Base-by-base conservation (phyloP, 2,797 vertebrate genomes). In the Acanthurus lineatus region DNA sequence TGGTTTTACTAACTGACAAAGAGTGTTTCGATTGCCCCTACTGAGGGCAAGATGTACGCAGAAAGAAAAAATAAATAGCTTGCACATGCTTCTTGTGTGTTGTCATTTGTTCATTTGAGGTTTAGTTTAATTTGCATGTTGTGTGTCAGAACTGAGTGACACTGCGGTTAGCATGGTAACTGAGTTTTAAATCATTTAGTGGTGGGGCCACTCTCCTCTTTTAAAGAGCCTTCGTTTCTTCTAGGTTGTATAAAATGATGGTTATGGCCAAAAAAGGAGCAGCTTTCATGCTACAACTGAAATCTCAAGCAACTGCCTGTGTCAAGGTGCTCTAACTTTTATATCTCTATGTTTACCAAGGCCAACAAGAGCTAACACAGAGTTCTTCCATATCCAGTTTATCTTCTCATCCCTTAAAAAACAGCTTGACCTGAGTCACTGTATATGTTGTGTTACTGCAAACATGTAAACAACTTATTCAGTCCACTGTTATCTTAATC, bases 1-100 rank as follows among this genome's bases (percentile, higher is more conserved):
- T 2, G 17, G 28, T 67, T 81, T 69, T 14, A 17, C 11, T 58
- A 16, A 45, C 51, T 69, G 42, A 84, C 68, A 38, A 61, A 75
- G 61, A 58, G 61, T 65, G 57, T 79, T 82, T 71, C 60, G 76
- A 84, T 84, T 70, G 58, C 76, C 52, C 6, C 47, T 53, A 60
- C 40, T 15, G 12, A 28, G 28, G 64, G 42, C 40, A 66, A 16
- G 16, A 81, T 73, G 52, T 74, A 60, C 77, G 70, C 68, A 76
- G 60, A 78, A 73, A 81, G 78, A 82, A 40, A 80, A 71, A 74
- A 59, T 4, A 35, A 35, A 35, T 35, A 35, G 32, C 32, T 35
- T 35, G 32, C 32, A 35, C 32, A 35, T 35, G 32, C 32, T 35
- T 35, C 32, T 35, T 68, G 52, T 15, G 8, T 45, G 40, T 22